A percentile compares a stretch with the other conserved stretches of the same genome.
phyloP scores from a whole-genome alignment of 2,888 invertebrate genomes.

The Ochropleura plecta region DNA sequence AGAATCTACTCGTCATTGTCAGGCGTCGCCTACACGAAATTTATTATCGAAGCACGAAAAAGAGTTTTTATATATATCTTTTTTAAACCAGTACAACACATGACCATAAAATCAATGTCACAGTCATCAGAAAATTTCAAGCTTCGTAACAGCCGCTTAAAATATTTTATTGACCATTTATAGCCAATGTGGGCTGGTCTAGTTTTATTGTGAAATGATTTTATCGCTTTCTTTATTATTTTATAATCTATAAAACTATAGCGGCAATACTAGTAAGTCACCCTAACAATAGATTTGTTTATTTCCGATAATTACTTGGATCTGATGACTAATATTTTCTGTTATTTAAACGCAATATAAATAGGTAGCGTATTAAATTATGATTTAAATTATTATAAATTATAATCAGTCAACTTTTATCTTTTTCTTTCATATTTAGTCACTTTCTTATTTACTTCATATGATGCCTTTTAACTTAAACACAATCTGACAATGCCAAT shows the following conservation, averaged over 20 bases:
- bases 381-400: too few relatives aligned
- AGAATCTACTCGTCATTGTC: background rate
- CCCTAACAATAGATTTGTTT: background rate
- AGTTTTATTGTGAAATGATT: conserved; percentile 32
- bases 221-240: conserved; percentile 28
- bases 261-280: background rate
- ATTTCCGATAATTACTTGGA: background rate
- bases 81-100: background rate
- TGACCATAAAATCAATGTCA: conserved; percentile 19
- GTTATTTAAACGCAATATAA: too few relatives aligned
- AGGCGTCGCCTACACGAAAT: background rate
- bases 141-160: conserved; percentile 5
- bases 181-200: conserved; percentile 4
- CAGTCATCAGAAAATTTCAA: conserved; percentile 16
- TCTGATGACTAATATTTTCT: background rate
- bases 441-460: background rate
- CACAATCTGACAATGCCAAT: background rate
- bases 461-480: background rate
- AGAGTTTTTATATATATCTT: background rate
- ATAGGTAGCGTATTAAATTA: too few relatives aligned
- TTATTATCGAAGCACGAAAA: too few relatives aligned
- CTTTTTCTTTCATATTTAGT: background rate
- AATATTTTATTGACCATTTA: conserved; percentile 33
- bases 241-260: conserved; percentile 14
- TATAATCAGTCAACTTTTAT: background rate